Conservation (phyloP, 2,113 vertebrate genomes). For the Phycodurus eques region DNA sequence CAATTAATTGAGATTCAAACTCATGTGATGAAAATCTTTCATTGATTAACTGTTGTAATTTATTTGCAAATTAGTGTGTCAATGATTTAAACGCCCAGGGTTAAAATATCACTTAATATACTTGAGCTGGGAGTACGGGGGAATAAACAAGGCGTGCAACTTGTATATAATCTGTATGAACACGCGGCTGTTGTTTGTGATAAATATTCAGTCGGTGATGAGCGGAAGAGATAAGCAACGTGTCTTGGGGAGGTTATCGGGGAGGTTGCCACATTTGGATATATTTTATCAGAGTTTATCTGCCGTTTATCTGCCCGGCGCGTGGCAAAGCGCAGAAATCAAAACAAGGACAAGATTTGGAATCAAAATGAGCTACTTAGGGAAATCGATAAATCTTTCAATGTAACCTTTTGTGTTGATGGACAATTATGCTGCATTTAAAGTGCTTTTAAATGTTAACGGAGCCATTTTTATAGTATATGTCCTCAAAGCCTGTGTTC, state of each 20-base stretch:
- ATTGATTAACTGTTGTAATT: background rate
- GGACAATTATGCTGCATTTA: slow-evolving; percentile 48
- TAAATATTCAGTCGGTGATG: slow-evolving; percentile 80
- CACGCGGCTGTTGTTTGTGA: slow-evolving; percentile 69
- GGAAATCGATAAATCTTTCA: slow-evolving; percentile 66
- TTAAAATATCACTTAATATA: slow-evolving; percentile 30
- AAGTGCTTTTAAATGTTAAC: slow-evolving; percentile 76
- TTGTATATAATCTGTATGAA: slow-evolving; percentile 56
- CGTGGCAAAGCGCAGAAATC: slow-evolving; percentile 69
- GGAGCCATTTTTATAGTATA: slow-evolving; percentile 46
- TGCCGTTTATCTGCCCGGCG: slow-evolving; percentile 72
- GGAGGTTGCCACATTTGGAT: slow-evolving; percentile 74
- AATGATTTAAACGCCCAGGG: slow-evolving; percentile 13
- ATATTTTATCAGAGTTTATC: slow-evolving; percentile 79
- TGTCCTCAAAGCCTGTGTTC: slow-evolving; percentile 50
- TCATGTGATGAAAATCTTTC: background rate
- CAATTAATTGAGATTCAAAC: background rate
- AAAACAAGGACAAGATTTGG: slow-evolving; percentile 58
- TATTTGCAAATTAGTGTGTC: slow-evolving; percentile 7
- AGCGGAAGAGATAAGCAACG: slow-evolving; percentile 72
- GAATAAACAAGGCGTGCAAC: slow-evolving; percentile 34
- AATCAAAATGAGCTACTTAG: slow-evolving; percentile 71
- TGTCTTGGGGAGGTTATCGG: slow-evolving; percentile 77
- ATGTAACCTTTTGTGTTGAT: slow-evolving; percentile 68
- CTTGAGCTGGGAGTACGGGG: background rate